These are phyloP conservation scores for Ursus arctos DNA, from an alignment of 2,113 vertebrate genomes.

Conservation along the genomic window DNA sequence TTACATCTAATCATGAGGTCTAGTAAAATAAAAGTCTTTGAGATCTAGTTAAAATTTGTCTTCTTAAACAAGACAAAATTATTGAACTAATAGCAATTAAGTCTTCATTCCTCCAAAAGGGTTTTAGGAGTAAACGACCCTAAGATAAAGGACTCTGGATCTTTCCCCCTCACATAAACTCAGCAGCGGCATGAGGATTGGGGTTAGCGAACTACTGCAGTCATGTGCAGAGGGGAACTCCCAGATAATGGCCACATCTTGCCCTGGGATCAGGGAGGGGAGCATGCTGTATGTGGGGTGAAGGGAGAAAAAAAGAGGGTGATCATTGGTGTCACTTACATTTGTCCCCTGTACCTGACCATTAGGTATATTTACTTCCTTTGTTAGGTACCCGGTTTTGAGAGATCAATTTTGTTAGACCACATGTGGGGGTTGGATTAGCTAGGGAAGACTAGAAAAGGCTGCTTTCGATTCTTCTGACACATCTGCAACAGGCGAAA, in stretches of 20 bases:
- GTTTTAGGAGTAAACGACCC: conserved; percentile 21
- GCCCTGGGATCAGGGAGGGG: background rate
- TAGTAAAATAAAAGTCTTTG: background rate
- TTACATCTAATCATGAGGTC: background rate
- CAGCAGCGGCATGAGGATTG: background rate
- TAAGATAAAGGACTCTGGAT: background rate
- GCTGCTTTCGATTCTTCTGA: background rate
- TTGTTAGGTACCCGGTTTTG: conserved; percentile 12
- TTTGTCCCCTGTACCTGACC: background rate
- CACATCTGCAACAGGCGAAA: background rate
- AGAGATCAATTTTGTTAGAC: background rate
- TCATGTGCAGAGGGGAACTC: background rate
- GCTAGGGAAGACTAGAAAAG: background rate
- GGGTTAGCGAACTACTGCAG: background rate
- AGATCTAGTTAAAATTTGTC: conserved; percentile 38
- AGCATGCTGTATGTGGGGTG: background rate
- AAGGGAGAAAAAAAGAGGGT: background rate
- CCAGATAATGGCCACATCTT: background rate
- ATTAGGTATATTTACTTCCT: background rate
- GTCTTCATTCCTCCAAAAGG: background rate
- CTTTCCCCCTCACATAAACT: background rate
- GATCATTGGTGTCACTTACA: background rate
- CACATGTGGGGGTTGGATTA: background rate
- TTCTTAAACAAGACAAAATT: conserved; percentile 15
- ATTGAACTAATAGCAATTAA: conserved; percentile 11